phyloP scores from a whole-genome alignment of 92 coral and sea anemone species.

The Blastomussa wellsi region DNA sequence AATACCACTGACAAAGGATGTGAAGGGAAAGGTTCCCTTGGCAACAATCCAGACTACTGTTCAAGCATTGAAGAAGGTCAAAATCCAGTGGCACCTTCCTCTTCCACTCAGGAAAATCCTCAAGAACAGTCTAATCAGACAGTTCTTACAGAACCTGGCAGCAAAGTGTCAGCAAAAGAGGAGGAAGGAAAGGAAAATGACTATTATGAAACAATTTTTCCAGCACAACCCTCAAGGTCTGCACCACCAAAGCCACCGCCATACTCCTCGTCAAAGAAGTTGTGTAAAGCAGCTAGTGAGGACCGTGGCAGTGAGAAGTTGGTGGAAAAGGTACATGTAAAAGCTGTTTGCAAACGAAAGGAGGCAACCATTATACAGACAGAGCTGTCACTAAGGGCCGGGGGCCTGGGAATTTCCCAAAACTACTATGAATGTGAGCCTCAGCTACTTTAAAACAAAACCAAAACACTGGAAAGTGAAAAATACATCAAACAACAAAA shows the following conservation, averaged over 20 bases:
- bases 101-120: neutral
- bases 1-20: no score
- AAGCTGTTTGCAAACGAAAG: no score
- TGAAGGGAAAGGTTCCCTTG: neutral
- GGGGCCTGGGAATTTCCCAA: no score
- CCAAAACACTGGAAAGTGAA: no score
- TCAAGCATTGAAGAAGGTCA: neutral
- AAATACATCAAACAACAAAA: no score
- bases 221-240: conserved; percentile 12
- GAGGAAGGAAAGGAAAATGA: neutral
- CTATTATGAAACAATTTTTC: neutral
- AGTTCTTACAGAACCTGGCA: neutral
- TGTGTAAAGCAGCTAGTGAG: neutral
- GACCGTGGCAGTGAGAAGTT: neutral
- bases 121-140: neutral
- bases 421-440: no score
- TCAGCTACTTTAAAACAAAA: no score
- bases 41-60: neutral
- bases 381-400: no score
- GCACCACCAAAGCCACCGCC: conserved; percentile 46
- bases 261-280: conserved; percentile 33
- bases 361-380: no score
- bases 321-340: neutral
- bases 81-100: neutral
- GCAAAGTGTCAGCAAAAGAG: neutral